Conservation (phyloP, 2,113 vertebrate species). For the Aptenodytes patagonicus region DNA sequence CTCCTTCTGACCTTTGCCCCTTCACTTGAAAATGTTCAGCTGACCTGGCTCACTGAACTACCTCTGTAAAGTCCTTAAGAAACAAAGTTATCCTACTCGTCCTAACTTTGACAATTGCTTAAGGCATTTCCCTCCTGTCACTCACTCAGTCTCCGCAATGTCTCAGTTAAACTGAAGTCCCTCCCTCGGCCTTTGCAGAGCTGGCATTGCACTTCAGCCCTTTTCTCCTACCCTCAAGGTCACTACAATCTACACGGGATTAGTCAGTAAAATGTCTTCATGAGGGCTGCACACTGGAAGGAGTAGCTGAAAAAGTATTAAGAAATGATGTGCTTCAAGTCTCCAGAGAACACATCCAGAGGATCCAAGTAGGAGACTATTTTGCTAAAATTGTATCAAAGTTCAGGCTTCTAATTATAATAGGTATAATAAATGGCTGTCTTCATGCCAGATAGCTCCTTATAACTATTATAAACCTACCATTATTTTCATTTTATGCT, state of each 20-base stretch:
- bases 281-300: neutral
- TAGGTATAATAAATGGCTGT: neutral
- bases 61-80: neutral
- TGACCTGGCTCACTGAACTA: neutral
- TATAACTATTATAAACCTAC: neutral
- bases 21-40: neutral
- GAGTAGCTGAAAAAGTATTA: neutral
- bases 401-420: neutral
- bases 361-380: neutral
- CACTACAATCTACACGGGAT: neutral
- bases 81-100: neutral
- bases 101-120: neutral
- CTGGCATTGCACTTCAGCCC: neutral
- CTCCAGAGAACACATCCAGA: neutral
- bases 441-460: neutral
- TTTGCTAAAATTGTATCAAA: neutral
- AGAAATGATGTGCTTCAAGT: fast-evolving
- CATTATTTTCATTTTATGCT: neutral
- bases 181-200: neutral
- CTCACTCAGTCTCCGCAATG: neutral
- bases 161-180: neutral
- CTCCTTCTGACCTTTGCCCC: neutral
- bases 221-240: neutral
- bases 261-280: neutral
- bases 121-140: neutral